Conservation (phyloP, 2,797 vertebrate species). For the Falco cherrug region DNA sequence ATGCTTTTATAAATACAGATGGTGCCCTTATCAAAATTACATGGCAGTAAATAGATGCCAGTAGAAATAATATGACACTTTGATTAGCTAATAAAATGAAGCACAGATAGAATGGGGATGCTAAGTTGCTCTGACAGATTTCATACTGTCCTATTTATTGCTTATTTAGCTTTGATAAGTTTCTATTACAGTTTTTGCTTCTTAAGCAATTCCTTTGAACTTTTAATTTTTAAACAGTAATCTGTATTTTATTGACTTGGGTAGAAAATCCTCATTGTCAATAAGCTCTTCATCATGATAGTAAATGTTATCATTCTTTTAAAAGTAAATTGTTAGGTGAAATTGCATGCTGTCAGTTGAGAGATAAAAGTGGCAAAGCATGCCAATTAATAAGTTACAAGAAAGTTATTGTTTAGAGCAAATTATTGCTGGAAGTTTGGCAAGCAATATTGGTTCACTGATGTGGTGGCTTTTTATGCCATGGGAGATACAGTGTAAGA, state of each 20-base stretch:
- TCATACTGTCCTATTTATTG: conserved; percentile 73
- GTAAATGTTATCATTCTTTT: conserved; percentile 41
- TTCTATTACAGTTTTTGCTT: conserved; percentile 66
- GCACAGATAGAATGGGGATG: conserved; percentile 63
- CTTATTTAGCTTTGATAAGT: conserved; percentile 71
- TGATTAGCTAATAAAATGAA: conserved; percentile 78
- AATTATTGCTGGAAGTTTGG: conserved; percentile 34
- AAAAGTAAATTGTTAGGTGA: conserved; percentile 28
- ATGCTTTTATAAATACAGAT: conserved; percentile 85
- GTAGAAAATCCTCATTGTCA: conserved; percentile 54
- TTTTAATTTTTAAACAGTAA: conserved; percentile 71
- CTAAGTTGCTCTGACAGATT: conserved; percentile 70
- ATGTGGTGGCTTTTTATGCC: not conserved
- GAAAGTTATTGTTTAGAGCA: conserved; percentile 49
- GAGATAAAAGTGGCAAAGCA: conserved; percentile 22
- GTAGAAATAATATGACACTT: conserved; percentile 75
- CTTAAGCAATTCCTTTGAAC: conserved; percentile 62
- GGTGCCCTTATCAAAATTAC: conserved; percentile 82
- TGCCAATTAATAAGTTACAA: conserved; percentile 30
- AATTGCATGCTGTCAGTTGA: not conserved
- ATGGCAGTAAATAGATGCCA: conserved; percentile 79
- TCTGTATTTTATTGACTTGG: conserved; percentile 64
- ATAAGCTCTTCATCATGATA: conserved; percentile 56
- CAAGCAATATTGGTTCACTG: not conserved
- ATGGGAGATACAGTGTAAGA: not conserved